Percentiles rank a stretch among this genome's conserved stretches.
Conservation (phyloP, 2,797 vertebrate species). For the Neolamprologus multifasciatus region DNA sequence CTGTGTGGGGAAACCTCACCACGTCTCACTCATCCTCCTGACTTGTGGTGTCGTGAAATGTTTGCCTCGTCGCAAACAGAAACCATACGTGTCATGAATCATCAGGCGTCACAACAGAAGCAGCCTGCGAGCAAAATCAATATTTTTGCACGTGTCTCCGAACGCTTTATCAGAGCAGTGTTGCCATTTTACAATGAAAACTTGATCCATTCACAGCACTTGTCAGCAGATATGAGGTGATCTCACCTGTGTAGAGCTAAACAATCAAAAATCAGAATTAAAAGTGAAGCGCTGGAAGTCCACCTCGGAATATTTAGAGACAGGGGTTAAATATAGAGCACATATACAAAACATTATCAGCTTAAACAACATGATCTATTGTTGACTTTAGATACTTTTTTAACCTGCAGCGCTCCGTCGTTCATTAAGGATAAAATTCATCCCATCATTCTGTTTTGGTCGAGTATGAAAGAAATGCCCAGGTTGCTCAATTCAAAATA, state of each 20-base stretch:
- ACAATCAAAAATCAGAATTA: background rate
- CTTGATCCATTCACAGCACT: background rate
- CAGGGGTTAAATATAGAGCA: background rate
- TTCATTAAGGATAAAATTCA: background rate
- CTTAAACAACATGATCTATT: background rate
- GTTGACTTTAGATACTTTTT: background rate
- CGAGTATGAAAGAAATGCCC: background rate
- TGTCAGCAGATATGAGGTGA: background rate
- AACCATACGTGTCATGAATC: slow-evolving; percentile 8
- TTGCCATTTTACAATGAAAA: background rate
- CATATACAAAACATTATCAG: background rate
- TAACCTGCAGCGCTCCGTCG: background rate
- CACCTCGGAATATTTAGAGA: background rate
- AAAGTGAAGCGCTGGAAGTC: background rate
- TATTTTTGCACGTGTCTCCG: background rate
- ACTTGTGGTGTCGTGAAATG: slow-evolving; percentile 12
- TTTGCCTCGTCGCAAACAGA: slow-evolving; percentile 42
- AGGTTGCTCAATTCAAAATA: background rate
- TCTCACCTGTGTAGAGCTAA: background rate
- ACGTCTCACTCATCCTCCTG: slow-evolving; percentile 8
- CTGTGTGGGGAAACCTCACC: slow-evolving; percentile 49
- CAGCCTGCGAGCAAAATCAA: background rate
- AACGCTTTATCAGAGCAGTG: background rate
- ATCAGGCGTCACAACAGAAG: slow-evolving; percentile 16
- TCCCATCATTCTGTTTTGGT: background rate